Conservation (phyloP, 1,140 invertebrate genomes). For the Platyscapa corneri region DNA sequence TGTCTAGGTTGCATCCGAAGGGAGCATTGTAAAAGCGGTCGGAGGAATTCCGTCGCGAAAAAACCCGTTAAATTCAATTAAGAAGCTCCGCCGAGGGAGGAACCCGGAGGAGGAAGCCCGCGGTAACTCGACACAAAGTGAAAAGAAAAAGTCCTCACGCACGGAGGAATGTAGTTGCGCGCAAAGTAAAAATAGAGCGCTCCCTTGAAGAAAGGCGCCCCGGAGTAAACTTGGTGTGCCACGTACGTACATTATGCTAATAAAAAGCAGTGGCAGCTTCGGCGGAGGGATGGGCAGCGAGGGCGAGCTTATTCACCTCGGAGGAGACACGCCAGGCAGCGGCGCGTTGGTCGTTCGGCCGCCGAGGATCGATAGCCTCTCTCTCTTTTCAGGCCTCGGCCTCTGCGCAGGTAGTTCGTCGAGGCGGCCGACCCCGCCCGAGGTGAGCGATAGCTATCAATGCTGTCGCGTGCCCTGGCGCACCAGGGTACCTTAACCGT, state of each 20-base stretch:
- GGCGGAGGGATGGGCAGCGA: background rate
- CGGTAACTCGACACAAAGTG: background rate
- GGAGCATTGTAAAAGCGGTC: background rate
- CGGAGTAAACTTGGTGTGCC: background rate
- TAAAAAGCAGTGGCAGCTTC: background rate
- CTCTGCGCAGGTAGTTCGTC: background rate
- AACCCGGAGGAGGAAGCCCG: background rate
- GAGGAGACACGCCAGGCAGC: background rate
- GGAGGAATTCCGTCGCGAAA: background rate
- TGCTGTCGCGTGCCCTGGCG: background rate
- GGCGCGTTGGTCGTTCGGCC: conserved; percentile 7
- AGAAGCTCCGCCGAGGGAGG: background rate
- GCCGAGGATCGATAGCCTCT: conserved; percentile 35
- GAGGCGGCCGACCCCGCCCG: conserved; percentile 11
- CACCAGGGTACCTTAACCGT: background rate
- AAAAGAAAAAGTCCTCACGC: background rate
- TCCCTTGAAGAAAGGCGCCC: background rate
- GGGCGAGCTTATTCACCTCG: conserved; percentile 38
- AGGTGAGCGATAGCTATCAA: background rate
- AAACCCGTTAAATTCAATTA: background rate
- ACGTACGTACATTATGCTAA: conserved; percentile 31
- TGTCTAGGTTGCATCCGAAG: background rate
- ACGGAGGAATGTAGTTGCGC: background rate
- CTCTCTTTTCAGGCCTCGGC: conserved; percentile 1
- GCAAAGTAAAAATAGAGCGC: background rate